Base-by-base conservation (phyloP, 2,888 invertebrate species). In the Melangyna quadrimaculata region DNA sequence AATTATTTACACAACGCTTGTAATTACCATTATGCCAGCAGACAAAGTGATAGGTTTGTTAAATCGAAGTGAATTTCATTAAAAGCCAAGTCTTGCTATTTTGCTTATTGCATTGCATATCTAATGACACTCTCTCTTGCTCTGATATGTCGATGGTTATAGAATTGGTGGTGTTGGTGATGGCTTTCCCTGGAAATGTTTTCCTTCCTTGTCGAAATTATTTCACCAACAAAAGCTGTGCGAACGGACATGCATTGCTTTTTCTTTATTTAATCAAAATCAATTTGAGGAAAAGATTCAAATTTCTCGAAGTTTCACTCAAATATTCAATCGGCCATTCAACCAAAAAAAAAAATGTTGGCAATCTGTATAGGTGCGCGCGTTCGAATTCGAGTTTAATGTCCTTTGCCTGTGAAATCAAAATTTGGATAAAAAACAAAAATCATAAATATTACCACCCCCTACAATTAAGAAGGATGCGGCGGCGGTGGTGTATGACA, bases 381-480 rank as follows among this genome's bases (percentile, higher is more conserved):
- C n/a, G n/a, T n/a, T n/a, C n/a, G n/a, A n/a, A n/a, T 53, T 67
- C 65, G 84, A 84, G 84, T 84, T 86, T 86, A 86, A 80, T 73
- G 84, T 86, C 84, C 84, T 86, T 80, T 77, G 65, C 67, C n/a
- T n/a, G 53, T 69, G 65, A 83, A 61, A 70, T 12, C 69, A n/a
- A 65, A 61, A 83, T 75, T 59, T 61, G 32, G 27, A 71, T 48
- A 37, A 19, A 55, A 63, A 51, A 59, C n/a, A 48, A 45, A 43
- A 77, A 63, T 65, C 29, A 24, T 17, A 43, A 19, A 43, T 53
- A 69, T 55, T 37, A 0, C 40, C 48, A 27, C 45, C 77, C 48
- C 17, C 72, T n/a, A 24, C 61, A 32, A 29, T 35, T n/a, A 1
- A 1, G 9, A 3, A 43, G 43, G 43, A 0, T 6, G 9, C 4